Conservation (phyloP, 2,797 vertebrate genomes). For the Picus viridis region DNA sequence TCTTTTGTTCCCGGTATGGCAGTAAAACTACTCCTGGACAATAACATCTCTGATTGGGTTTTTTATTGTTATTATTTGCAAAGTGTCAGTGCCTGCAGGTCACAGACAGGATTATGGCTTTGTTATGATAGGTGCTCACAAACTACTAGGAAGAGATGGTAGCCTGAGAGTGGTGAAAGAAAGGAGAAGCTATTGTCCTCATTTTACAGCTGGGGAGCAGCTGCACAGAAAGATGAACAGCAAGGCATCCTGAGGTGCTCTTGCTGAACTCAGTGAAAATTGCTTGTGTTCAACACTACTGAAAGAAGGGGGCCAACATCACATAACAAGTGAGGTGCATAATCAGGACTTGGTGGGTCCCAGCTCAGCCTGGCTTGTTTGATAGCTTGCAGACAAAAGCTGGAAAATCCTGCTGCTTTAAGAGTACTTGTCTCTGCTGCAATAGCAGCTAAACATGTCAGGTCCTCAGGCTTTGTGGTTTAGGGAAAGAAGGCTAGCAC, state of each 20-base stretch:
- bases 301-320: background rate
- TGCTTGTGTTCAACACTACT: background rate
- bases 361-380: background rate
- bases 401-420: background rate
- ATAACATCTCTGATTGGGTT: slow-evolving; percentile 45
- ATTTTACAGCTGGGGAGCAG: background rate
- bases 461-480: background rate
- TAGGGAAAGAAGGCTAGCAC: background rate
- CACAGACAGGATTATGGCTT: slow-evolving; percentile 28
- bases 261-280: background rate
- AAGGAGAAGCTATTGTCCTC: background rate
- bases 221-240: background rate
- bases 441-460: background rate
- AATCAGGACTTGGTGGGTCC: background rate
- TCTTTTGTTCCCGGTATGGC: slow-evolving; percentile 12
- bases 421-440: background rate
- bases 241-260: background rate
- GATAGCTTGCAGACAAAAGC: background rate
- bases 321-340: background rate
- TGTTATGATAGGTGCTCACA: slow-evolving; percentile 36
- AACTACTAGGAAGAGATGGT: background rate
- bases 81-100: slow-evolving; percentile 36
- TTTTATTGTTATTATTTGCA: slow-evolving; percentile 62
- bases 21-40: slow-evolving; percentile 40
- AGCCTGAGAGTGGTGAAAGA: background rate